Base-by-base conservation (phyloP, 2,797 vertebrate genomes). In the Neoniphon sammara region DNA sequence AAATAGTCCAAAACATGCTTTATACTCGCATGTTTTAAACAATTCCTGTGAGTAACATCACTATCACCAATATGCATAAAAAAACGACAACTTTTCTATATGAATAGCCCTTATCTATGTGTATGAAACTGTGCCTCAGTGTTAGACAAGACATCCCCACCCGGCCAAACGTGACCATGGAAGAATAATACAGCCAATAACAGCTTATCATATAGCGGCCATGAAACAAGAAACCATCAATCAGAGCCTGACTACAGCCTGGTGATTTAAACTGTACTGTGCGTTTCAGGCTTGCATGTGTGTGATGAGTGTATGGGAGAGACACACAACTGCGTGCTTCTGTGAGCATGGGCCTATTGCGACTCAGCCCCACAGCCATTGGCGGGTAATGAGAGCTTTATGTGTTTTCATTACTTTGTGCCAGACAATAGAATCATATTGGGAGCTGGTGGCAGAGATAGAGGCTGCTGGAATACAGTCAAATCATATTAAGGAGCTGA, bases 351-450 rank as follows among this genome's bases (percentile, higher is more conserved):
- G 73, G 68, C 73, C 81, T 65, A 68, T 81, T 77, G 62, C 59
- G 10, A 4, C 73, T 78, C 72, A 54, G 81, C 77, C 79, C 79
- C 77, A 73, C 77, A 77, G 85, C 87, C 74, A 75, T 64, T 84
- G 87, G 82, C 82, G 83, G 78, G 82, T 87, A 91, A 90, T 87
- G 87, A 90, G 88, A 90, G 85, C 85, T 89, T 89, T 89, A 91
- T 91, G 86, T 81, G 90, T 92, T 93, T 91, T 92, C 90, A 93
- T 92, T 91, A 92, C 89, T 90, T 83, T 88, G 78, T 82, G 84
- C 81, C 85, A 84, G 87, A 91, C 86, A 91, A 83, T 82, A 85
- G 78, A 82, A 88, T 85, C 85, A 85, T 69, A 77, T 73, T 68
- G 88, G 81, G 70, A 77, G 77, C 75, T 82, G 84, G 67, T 82